Evolutionary conservation across 2,113 vertebrate species (phyloP), one percentile per base, ranked within the genome.

Genomic region (Stomatorhinus ivindoensis): DNA sequence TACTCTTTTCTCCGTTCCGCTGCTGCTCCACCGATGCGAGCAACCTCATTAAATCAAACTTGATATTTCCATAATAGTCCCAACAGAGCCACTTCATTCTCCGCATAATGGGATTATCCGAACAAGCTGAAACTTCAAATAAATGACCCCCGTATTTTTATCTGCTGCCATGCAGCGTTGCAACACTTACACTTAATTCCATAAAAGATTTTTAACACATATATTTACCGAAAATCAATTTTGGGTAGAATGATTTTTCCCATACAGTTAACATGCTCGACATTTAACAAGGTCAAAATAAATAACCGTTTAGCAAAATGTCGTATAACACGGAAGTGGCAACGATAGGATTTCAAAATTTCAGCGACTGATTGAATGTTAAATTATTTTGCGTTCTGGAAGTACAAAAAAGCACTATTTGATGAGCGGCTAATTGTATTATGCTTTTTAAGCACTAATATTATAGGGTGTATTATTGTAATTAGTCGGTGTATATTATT

Each of bases 51-150:
- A 97, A 96, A 97, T 97, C 96, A 97, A 96, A 97, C 94, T 95
- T 95, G 96, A 97, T 96, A 97, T 99, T 98, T 98, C 96, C 97
- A 97, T 97, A 97, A 97, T 96, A 94, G 96, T 97, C 96, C 97
- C 97, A 94, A 92, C 93, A 98, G 97, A 97, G 97, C 92, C 95
- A 96, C 96, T 96, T 96, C 96, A 95, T 95, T 96, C 95, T 96
- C 95, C 96, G 96, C 94, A 95, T 97, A 97, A 97, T 97, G 95
- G 97, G 97, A 97, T 97, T 97, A 95, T 97, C 95, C 96, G 96
- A 96, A 96, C 96, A 96, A 97, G 96, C 95, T 94, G 95, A 96
- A 96, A 96, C 96, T 96, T 97, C 95, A 96, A 95, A 96, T 96
- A 96, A 97, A 97, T 95, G 96, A 95, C 94, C 95, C 96, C 94